These are phyloP conservation scores for Melangyna quadrimaculata DNA, from an alignment of 2,888 invertebrate species.

Conservation along the genomic window DNA sequence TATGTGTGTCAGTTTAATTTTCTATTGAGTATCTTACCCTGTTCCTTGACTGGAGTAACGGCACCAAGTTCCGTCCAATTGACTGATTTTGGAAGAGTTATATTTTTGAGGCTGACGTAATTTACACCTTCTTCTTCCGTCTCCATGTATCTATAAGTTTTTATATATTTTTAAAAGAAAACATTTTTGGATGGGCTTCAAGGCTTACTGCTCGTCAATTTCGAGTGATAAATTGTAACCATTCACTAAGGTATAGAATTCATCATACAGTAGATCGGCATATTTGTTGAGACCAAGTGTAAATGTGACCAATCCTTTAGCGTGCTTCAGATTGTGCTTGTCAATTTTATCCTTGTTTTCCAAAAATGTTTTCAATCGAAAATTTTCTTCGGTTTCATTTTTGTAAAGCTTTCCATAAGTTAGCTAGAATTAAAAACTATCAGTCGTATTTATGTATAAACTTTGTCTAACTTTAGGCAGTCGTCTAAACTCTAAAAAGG, in stretches of 20 bases:
- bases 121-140: slow-evolving; percentile 74
- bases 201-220: slow-evolving; percentile 74
- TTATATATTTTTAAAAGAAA: background rate
- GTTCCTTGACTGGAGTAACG: slow-evolving; percentile 94
- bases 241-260: slow-evolving; percentile 87
- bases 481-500: too few species aligned
- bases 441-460: too few species aligned
- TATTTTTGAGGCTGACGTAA: slow-evolving; percentile 82
- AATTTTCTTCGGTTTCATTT: slow-evolving; percentile 89
- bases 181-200: background rate
- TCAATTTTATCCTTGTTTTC: slow-evolving; percentile 93
- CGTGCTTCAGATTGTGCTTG: slow-evolving; percentile 90
- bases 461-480: too few species aligned
- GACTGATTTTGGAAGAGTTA: slow-evolving; percentile 86
- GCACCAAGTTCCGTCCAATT: slow-evolving; percentile 94
- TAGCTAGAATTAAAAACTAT: slow-evolving; percentile 75
- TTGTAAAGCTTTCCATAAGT: slow-evolving; percentile 86
- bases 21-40: slow-evolving; percentile 83
- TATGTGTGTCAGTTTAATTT: background rate
- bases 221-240: slow-evolving; percentile 83
- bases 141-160: background rate
- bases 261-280: slow-evolving; percentile 92
- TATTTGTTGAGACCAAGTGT: slow-evolving; percentile 90
- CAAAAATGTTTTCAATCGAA: slow-evolving; percentile 93
- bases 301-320: slow-evolving; percentile 85